Percentiles rank a stretch among this genome's conserved stretches.
phyloP scores from a whole-genome alignment of 1,140 invertebrate genomes.

The Caerostris extrusa region DNA sequence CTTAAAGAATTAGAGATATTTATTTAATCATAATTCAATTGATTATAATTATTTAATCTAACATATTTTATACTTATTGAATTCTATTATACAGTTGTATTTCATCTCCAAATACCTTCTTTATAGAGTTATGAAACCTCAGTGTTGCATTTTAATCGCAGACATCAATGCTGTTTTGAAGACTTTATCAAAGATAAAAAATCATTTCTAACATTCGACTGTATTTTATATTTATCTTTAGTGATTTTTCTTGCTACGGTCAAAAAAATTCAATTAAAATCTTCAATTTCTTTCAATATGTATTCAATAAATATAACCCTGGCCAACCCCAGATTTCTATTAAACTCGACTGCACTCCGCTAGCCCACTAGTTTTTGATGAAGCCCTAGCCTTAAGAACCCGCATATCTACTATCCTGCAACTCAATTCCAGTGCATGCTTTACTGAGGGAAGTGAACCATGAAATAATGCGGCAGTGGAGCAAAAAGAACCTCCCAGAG shows the following conservation, averaged over 20 bases:
- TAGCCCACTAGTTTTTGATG: neutral
- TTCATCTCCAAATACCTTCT: neutral
- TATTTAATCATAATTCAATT: too few relatives aligned
- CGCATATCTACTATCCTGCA: constrained; percentile 8
- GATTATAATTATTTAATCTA: too few relatives aligned
- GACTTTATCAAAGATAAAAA: neutral
- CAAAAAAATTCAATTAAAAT: neutral
- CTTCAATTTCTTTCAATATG: neutral
- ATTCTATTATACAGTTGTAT: too few relatives aligned
- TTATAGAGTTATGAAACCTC: neutral
- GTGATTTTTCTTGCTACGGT: neutral
- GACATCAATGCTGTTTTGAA: neutral
- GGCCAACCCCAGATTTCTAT: neutral
- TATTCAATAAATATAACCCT: neutral
- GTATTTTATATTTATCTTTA: neutral
- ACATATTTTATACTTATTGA: too few relatives aligned
- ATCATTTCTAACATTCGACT: neutral
- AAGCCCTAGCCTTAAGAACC: neutral
- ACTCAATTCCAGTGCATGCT: constrained; percentile 22
- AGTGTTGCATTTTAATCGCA: neutral
- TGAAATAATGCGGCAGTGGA: neutral
- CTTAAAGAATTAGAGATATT: too few relatives aligned
- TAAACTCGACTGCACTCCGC: neutral
- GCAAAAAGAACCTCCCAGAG: neutral
- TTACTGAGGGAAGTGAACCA: neutral